Percentiles rank a stretch among this genome's conserved stretches.
Conservation (phyloP, 2,113 vertebrate species). For the Perca fluviatilis region DNA sequence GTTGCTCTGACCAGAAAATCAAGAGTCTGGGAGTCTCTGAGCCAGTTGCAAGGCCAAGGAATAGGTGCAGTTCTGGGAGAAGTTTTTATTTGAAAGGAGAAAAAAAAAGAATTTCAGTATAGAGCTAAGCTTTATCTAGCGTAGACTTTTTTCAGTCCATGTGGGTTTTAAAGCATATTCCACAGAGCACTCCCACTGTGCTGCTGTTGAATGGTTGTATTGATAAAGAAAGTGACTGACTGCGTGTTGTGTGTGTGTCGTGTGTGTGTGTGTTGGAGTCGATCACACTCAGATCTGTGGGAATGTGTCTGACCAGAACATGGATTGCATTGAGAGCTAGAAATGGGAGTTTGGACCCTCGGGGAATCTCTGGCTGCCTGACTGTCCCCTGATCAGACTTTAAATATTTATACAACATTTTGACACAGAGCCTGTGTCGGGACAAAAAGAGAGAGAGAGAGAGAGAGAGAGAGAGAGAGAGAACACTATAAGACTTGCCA, state of each 20-base stretch:
- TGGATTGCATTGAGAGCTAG: conserved; percentile 54
- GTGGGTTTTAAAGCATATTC: conserved; percentile 33
- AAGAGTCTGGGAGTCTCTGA: not conserved
- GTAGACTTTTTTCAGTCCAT: conserved; percentile 3
- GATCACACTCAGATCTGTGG: conserved; percentile 49
- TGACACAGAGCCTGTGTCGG: conserved; percentile 50
- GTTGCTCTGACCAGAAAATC: not conserved
- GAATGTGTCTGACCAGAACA: conserved; percentile 63
- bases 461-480: not conserved
- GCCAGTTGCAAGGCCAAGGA: not conserved
- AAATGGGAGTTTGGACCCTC: conserved; percentile 53
- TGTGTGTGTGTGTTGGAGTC: conserved; percentile 31
- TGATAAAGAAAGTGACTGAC: conserved; percentile 51
- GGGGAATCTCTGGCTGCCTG: conserved; percentile 40
- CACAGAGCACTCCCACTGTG: conserved; percentile 54
- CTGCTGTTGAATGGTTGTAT: conserved; percentile 68
- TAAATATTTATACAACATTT: conserved; percentile 76
- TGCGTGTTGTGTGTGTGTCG: conserved; percentile 18
- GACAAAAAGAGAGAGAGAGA: conserved; percentile 8
- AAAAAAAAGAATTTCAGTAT: conserved; percentile 7
- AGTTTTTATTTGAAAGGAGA: conserved; percentile 13
- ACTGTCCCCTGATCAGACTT: conserved; percentile 60
- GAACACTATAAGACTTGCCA: conserved; percentile 4
- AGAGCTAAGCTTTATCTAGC: conserved; percentile 31
- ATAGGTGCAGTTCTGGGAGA: not conserved